phyloP scores from a whole-genome alignment of 1,140 invertebrate genomes.

The Sitobion miscanthi region DNA sequence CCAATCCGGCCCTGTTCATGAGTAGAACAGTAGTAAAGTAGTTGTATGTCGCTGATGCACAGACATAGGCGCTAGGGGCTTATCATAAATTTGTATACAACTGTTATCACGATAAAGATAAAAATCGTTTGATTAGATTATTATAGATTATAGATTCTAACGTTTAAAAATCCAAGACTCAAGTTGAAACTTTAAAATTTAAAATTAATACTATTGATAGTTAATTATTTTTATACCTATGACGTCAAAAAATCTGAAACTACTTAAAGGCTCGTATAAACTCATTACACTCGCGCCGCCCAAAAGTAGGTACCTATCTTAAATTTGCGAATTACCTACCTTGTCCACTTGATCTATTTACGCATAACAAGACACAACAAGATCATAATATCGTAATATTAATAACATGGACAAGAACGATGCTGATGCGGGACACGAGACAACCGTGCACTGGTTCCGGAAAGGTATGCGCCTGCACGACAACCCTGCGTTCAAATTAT shows the following conservation, averaged over 20 bases:
- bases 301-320: background rate
- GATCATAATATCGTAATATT: background rate
- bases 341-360: background rate
- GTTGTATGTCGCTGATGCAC: no score
- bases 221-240: background rate
- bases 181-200: background rate
- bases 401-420: background rate
- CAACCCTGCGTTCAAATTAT: conserved; percentile 71
- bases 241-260: background rate
- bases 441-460: conserved; percentile 74
- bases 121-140: background rate
- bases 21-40: no score
- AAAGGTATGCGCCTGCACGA: conserved; percentile 76
- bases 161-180: background rate
- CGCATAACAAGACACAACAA: background rate
- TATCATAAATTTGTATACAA: no score
- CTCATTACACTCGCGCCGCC: background rate
- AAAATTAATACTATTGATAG: background rate
- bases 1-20: no score
- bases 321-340: background rate
- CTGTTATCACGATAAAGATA: background rate
- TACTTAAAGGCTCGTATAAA: background rate
- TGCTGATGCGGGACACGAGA: conserved; percentile 1
- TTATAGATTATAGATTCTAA: no score
- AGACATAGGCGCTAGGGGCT: no score